Conservation (phyloP, 2,888 invertebrate genomes). For the Patella ulyssiponensis region DNA sequence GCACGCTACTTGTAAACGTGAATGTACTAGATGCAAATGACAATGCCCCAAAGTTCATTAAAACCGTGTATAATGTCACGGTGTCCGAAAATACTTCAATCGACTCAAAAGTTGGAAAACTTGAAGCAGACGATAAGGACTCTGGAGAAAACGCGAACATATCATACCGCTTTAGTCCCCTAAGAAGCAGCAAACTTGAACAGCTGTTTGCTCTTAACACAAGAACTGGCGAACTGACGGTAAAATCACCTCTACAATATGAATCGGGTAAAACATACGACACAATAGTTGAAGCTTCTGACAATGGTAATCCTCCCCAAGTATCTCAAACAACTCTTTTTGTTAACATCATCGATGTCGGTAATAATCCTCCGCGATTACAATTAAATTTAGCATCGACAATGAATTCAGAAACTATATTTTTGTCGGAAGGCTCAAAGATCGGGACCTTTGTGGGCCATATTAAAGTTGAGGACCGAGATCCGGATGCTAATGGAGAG, state of each 20-base stretch:
- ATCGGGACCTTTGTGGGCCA: constrained; percentile 9
- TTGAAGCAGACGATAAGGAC: background rate
- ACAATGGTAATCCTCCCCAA: constrained; percentile 6
- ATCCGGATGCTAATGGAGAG: constrained; percentile 13
- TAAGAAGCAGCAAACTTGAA: constrained; percentile 2
- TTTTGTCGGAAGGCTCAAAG: constrained; percentile 3
- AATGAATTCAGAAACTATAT: constrained; percentile 29
- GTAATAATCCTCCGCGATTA: constrained; percentile 8
- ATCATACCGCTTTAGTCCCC: constrained; percentile 5
- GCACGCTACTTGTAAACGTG: constrained; percentile 45
- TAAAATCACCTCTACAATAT: constrained; percentile 5
- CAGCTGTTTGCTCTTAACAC: background rate
- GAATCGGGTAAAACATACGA: constrained; percentile 8
- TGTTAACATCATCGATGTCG: constrained; percentile 3
- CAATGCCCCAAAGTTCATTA: constrained; percentile 5
- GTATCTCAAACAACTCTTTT: constrained; percentile 3
- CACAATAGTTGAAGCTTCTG: constrained; percentile 2
- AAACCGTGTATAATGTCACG: background rate
- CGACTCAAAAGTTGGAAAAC: background rate
- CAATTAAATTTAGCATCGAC: constrained; percentile 8
- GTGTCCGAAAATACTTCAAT: constrained; percentile 3
- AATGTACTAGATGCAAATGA: background rate
- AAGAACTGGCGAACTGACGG: background rate
- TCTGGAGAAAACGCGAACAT: constrained; percentile 8
- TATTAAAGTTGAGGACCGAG: constrained; percentile 7